These are phyloP conservation scores for Aurelia sp. DNA, from an alignment of 30 jellyfish, hydroid and myxozoan species.

Conservation along the genomic window DNA sequence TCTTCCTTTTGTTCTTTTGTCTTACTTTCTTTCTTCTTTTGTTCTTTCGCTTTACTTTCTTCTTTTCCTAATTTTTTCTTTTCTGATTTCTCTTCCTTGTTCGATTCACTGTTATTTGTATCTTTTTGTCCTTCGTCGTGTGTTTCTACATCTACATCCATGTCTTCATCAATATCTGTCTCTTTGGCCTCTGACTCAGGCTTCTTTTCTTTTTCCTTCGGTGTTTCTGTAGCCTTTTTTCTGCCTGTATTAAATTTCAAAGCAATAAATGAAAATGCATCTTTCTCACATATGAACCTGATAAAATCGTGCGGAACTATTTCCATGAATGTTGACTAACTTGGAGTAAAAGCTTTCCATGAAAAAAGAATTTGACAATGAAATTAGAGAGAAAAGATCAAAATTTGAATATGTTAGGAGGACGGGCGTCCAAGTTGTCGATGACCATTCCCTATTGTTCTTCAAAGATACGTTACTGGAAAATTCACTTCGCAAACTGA, in stretches of 20 bases:
- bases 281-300: too few species aligned
- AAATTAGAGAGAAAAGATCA: too few species aligned
- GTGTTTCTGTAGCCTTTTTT: neutral
- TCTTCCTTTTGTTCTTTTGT: neutral
- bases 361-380: too few species aligned
- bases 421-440: too few species aligned
- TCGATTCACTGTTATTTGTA: neutral
- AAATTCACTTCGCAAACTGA: too few species aligned
- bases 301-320: too few species aligned
- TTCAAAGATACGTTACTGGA: too few species aligned
- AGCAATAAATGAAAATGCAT: too few species aligned
- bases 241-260: neutral
- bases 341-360: too few species aligned
- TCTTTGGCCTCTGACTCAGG: constrained; percentile 26
- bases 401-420: too few species aligned
- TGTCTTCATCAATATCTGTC: constrained; percentile 6
- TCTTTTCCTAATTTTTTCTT: neutral
- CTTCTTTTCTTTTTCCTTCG: constrained; percentile 9
- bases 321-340: too few species aligned
- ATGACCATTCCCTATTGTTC: too few species aligned
- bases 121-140: neutral
- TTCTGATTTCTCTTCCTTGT: neutral
- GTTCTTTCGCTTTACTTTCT: neutral
- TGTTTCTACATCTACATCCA: constrained; percentile 2
- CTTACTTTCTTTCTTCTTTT: neutral